phyloP scores from a whole-genome alignment of 2,797 vertebrate genomes.

The Limosa lapponica region DNA sequence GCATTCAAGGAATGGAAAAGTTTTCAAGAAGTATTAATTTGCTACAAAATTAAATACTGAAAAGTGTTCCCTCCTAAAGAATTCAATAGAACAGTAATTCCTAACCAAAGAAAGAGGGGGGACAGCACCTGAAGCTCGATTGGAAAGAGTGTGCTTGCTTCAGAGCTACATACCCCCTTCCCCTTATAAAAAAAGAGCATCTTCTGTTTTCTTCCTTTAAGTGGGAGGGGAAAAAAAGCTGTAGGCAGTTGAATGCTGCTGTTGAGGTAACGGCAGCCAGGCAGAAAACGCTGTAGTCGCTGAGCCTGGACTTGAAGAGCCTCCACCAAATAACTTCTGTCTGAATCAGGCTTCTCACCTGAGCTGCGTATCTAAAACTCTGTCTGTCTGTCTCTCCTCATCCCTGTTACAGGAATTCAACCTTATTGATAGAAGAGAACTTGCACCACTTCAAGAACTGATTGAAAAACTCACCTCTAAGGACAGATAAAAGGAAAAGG shows the following conservation, averaged over 20 bases:
- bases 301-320: neutral
- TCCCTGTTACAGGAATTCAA: conserved; percentile 89
- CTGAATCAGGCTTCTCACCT: neutral
- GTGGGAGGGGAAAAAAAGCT: neutral
- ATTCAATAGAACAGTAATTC: neutral
- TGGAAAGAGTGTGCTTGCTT: neutral
- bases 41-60: neutral
- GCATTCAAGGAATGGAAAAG: neutral
- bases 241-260: rapidly evolving
- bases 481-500: conserved; percentile 89
- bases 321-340: neutral
- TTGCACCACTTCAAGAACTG: conserved; percentile 96
- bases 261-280: rapidly evolving
- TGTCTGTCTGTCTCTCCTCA: neutral
- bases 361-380: neutral
- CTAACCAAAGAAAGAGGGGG: neutral
- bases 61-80: neutral
- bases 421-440: conserved; percentile 95
- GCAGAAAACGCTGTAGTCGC: neutral
- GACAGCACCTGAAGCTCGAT: neutral
- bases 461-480: conserved; percentile 99
- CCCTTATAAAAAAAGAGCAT: neutral
- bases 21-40: rapidly evolving
- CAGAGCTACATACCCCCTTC: rapidly evolving
- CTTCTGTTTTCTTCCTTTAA: neutral